Percentiles rank a stretch among this genome's conserved stretches.
Evolutionary conservation across 2,113 vertebrate species (phyloP).

Genomic region (Geothlypis trichas): DNA sequence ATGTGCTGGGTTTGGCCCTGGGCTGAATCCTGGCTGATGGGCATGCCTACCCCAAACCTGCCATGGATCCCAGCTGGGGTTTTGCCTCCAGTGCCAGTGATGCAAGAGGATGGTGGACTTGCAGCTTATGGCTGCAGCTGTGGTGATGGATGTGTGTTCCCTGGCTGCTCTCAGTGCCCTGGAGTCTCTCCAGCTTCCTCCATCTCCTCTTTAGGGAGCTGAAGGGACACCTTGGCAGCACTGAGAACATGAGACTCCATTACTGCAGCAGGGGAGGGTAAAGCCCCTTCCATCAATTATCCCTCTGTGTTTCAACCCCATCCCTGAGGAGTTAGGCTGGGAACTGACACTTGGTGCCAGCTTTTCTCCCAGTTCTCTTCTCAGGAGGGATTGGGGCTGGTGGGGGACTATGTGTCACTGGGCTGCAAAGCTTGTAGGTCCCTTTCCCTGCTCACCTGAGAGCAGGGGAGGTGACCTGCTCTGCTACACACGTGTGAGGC

Average conservation of each 20-base stretch:
- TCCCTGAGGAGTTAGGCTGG: neutral
- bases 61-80: neutral
- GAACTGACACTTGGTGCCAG: neutral
- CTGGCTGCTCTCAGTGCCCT: neutral
- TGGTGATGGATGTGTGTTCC: neutral
- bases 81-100: neutral
- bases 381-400: neutral
- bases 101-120: neutral
- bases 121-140: neutral
- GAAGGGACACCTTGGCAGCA: neutral
- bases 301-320: neutral
- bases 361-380: neutral
- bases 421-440: neutral
- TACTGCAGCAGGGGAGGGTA: neutral
- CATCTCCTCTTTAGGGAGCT: neutral
- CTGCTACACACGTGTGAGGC: neutral
- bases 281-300: neutral
- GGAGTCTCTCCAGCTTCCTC: neutral
- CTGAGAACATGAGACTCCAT: neutral
- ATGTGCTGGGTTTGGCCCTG: neutral
- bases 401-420: fast-evolving
- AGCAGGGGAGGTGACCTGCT: neutral
- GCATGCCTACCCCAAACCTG: neutral
- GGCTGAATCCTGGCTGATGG: neutral
- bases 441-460: neutral